Evolutionary conservation across 2,797 vertebrate genomes (phyloP), one percentile per base, ranked within the genome.

Genomic region (Spheniscus humboldti): DNA sequence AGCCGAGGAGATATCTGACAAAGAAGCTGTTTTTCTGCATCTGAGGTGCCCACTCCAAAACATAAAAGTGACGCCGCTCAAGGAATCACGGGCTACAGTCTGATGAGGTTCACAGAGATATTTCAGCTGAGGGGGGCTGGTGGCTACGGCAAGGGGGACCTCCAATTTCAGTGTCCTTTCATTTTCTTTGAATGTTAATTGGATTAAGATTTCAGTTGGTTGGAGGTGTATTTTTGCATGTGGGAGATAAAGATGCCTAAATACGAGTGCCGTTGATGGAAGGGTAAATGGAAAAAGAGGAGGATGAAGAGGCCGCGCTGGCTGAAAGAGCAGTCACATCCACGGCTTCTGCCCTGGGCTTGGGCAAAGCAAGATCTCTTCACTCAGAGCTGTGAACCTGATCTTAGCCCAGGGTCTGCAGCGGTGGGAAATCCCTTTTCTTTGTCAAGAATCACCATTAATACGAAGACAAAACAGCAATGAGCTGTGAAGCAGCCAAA

Each of bases 161-260:
- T 89, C 48, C 57, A 37, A 15, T 85, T 77, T 78, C 64, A 17
- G 37, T 8, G 47, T 24, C 72, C 48, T 93, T 93, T 95, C 67
- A 75, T 86, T 93, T 87, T 28, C 77, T 92, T 50, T 73, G 64
- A 6, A 56, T 69, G 47, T n/a, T 96, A 90, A 97, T 90, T 95
- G 91, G 91, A 92, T 97, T 92, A 90, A 52, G 13, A 30, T 80
- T 92, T 86, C 91, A 62, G 4, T 52, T 50, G 67, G 90, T 82
- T 43, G 31, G 92, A 96, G 85, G n/a, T 92, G 67, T 37, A 1
- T n/a, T 82, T 94, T 95, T 82, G 95, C 8, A 0, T 1, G 31
- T 3, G 33, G 0, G 35, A 30, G 88, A 96, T 85, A 91, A 95
- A 95, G 83, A 77, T 11, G 4, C 30, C 3, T n/a, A 22, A 94